Conservation (phyloP, 2,113 vertebrate species). For the Corapipo altera region DNA sequence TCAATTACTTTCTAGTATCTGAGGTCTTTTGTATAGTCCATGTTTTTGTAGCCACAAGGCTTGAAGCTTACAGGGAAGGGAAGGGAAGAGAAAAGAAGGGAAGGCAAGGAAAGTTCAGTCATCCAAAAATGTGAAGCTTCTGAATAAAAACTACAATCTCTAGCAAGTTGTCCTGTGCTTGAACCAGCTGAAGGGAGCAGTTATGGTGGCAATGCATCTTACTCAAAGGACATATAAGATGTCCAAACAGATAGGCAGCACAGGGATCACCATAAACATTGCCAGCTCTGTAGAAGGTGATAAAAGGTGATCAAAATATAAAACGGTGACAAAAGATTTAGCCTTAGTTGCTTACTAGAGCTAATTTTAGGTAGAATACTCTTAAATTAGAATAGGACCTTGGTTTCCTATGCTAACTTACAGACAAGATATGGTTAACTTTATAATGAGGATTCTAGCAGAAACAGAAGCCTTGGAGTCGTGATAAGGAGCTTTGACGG, state of each 20-base stretch:
- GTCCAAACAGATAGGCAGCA: neutral
- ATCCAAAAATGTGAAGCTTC: neutral
- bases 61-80: neutral
- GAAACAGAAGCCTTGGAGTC: no score
- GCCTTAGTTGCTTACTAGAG: no score
- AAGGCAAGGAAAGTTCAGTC: neutral
- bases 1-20: neutral
- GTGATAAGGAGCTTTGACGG: no score
- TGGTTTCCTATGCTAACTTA: no score
- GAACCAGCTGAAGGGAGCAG: neutral
- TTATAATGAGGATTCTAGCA: no score
- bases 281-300: neutral
- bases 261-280: neutral
- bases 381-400: no score
- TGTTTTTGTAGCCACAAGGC: neutral
- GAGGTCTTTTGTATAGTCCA: neutral
- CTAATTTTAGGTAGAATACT: no score
- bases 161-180: neutral
- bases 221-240: neutral
- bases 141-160: neutral
- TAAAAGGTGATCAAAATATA: no score
- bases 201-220: neutral
- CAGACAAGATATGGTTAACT: no score
- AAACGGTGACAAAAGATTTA: no score
- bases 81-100: no score